phyloP scores from a whole-genome alignment of 1,140 invertebrate species.

The Chironomus tepperi region DNA sequence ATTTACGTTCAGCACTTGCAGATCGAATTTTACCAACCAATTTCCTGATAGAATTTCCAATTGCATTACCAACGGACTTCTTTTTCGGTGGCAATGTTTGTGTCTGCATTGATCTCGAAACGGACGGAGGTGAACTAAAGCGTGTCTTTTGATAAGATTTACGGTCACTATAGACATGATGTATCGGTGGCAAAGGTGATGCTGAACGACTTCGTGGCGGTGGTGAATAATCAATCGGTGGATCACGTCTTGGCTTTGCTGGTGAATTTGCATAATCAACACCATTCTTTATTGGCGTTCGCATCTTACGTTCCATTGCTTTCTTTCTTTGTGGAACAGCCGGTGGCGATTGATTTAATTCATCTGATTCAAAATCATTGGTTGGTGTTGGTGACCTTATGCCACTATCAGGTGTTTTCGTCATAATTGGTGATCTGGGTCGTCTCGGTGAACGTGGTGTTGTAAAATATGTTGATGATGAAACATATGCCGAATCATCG shows the following conservation, averaged over 20 bases:
- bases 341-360: conserved; percentile 37
- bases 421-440: conserved; percentile 25
- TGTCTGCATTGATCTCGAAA: conserved; percentile 27
- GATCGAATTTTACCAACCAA: conserved; percentile 68
- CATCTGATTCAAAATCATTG: conserved; percentile 23
- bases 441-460: conserved; percentile 25
- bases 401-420: conserved; percentile 25
- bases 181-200: conserved; percentile 40
- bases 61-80: conserved; percentile 44
- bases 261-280: conserved; percentile 17
- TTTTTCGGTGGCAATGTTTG: conserved; percentile 33
- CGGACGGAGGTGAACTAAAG: conserved; percentile 44
- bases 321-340: conserved; percentile 52
- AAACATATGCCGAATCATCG: conserved; percentile 46
- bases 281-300: conserved; percentile 28
- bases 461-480: conserved; percentile 40
- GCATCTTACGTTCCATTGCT: conserved; percentile 39
- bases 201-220: conserved; percentile 46
- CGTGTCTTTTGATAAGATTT: conserved; percentile 57
- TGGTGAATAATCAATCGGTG: conserved; percentile 60
- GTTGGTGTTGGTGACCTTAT: conserved; percentile 25
- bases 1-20: conserved; percentile 60
- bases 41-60: conserved; percentile 64
- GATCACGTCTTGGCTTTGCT: conserved; percentile 40
- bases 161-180: conserved; percentile 40